phyloP scores from a whole-genome alignment of 2,888 invertebrate genomes.

The Urechis unicinctus region DNA sequence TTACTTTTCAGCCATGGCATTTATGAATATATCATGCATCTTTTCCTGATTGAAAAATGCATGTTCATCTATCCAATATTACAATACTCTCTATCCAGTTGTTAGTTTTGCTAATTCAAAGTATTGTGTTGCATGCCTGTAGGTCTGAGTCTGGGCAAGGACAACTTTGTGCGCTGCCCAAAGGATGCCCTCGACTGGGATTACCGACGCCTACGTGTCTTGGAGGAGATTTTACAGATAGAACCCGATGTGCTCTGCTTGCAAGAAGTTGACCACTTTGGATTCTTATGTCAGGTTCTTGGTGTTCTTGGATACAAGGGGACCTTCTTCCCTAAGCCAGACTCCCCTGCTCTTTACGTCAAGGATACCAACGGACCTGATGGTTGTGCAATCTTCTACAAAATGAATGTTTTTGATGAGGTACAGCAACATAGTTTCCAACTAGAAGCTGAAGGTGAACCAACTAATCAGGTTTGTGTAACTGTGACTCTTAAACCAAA shows the following conservation, averaged over 20 bases:
- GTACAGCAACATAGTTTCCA: slow-evolving; percentile 36
- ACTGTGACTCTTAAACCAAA: slow-evolving; percentile 54
- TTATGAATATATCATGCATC: too few species aligned
- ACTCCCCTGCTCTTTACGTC: slow-evolving; percentile 69
- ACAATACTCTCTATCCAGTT: too few species aligned
- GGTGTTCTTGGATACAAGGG: slow-evolving; percentile 47
- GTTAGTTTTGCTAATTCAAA: too few species aligned
- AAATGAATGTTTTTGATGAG: slow-evolving; percentile 60
- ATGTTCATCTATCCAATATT: too few species aligned
- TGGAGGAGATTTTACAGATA: slow-evolving; percentile 66
- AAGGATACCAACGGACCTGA: slow-evolving; percentile 70
- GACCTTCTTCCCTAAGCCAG: slow-evolving; percentile 69
- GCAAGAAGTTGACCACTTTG: slow-evolving; percentile 71
- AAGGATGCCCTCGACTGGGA: slow-evolving; percentile 66
- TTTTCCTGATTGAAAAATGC: too few species aligned
- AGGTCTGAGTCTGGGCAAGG: slow-evolving; percentile 67
- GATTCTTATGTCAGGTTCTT: slow-evolving; percentile 54
- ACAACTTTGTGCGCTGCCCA: slow-evolving; percentile 68
- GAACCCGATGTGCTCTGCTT: slow-evolving; percentile 67
- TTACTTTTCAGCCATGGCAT: too few species aligned
- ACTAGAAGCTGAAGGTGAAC: slow-evolving; percentile 17
- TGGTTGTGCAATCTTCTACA: slow-evolving; percentile 71
- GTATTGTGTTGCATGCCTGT: too few species aligned
- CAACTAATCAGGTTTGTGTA: slow-evolving; percentile 57
- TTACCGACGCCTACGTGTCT: slow-evolving; percentile 61